phyloP scores from a whole-genome alignment of 2,888 invertebrate genomes.

The Leptinotarsa peninsularis region DNA sequence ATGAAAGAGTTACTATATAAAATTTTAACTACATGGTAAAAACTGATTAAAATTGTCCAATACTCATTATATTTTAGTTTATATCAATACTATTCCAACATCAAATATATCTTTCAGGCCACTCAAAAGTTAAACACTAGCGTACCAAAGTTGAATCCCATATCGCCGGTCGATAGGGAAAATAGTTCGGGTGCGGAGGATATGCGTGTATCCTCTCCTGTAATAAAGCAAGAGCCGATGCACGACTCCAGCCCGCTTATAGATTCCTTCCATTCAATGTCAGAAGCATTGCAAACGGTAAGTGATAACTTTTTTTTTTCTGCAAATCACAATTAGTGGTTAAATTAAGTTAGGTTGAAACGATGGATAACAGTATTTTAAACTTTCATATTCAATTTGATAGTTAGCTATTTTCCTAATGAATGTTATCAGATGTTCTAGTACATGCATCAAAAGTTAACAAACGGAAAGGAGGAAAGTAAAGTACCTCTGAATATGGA shows the following conservation, averaged over 20 bases:
- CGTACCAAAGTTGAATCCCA: conserved; percentile 75
- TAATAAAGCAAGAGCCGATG: conserved; percentile 75
- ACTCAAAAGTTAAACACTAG: conserved; percentile 63
- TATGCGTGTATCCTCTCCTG: conserved; percentile 70
- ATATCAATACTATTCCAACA: not conserved
- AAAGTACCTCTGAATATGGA: too few relatives aligned
- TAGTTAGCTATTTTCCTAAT: too few relatives aligned
- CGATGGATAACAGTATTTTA: too few relatives aligned
- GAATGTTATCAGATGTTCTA: too few relatives aligned
- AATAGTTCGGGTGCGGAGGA: conserved; percentile 65
- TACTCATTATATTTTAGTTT: not conserved
- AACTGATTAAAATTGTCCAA: too few relatives aligned
- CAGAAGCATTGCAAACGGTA: conserved; percentile 66
- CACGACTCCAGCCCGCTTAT: conserved; percentile 62
- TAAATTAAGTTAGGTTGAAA: not conserved
- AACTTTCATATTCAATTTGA: too few relatives aligned
- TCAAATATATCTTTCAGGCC: conserved; percentile 39
- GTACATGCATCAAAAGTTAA: too few relatives aligned
- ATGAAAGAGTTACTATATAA: too few relatives aligned
- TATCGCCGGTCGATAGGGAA: conserved; percentile 69
- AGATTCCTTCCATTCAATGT: conserved; percentile 66
- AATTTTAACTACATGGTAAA: too few relatives aligned
- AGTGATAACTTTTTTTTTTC: conserved; percentile 50
- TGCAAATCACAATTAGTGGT: not conserved
- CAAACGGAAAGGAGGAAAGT: too few relatives aligned